Base-by-base conservation (phyloP, 2,888 invertebrate genomes). In the Aphrophora alni region DNA sequence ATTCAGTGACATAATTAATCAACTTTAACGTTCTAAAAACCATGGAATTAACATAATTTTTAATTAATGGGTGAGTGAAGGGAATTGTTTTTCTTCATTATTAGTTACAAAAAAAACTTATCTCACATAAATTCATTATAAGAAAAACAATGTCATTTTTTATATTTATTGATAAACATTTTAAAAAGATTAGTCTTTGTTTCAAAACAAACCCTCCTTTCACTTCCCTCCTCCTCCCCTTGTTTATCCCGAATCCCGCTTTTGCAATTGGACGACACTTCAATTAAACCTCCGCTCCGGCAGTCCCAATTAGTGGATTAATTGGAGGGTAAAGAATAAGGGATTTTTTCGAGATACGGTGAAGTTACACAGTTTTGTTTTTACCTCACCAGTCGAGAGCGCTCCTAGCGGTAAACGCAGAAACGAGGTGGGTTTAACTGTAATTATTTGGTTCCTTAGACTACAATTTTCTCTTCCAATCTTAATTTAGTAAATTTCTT, bases 271-370 rank as follows among this genome's bases (percentile, higher is more conserved):
- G 59, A 59, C 59, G 59, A 21, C 59, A 59, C 59, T 59, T 59
- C 59, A 59, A 59, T 59, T 59, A 59, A 59, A 59, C 12, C 21
- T 21, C 21, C 59, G 59, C 59, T 21, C 59, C n/a, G 59, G 59
- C 59, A 59, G 59, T 21, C 59, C 59, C 59, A 59, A 59, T 59
- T 59, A 59, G 59, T 59, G 59, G 14, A 59, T 59, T 59, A 59
- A 59, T 59, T 59, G 59, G 59, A 59, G 59, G 59, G 59, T 21
- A 59, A 59, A 59, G 59, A 59, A 59, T 59, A 59, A 59, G 21
- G 59, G 59, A 59, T 59, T 33, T 59, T 59, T 21, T 59, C 59
- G 5, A 21, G 59, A 4, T 59, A 59, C n/a, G 59, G 1, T 21
- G 21, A n/a, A 59, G 59, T 10, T 59, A 21, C 59, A 59, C 59